These are phyloP conservation scores for Prochilodus magdalenae DNA, from an alignment of 2,113 vertebrate genomes.

Conservation along the genomic window DNA sequence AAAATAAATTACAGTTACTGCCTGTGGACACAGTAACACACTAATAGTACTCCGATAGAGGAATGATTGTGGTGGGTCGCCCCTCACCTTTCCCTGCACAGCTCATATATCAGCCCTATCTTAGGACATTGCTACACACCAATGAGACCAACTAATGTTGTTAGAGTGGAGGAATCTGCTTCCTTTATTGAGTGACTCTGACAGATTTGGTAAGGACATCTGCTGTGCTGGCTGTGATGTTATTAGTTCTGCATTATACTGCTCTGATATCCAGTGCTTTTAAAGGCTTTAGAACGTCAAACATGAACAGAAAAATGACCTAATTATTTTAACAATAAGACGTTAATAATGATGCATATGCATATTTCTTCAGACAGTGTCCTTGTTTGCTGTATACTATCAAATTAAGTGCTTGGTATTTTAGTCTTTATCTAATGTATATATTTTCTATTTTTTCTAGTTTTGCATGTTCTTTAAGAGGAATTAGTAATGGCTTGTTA, in stretches of 20 bases:
- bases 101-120: neutral
- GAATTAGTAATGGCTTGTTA: no score
- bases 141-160: neutral
- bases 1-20: no score
- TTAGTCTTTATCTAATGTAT: no score
- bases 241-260: neutral
- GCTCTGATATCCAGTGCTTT: neutral
- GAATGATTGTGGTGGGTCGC: neutral
- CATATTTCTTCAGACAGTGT: no score
- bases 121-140: neutral
- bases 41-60: neutral
- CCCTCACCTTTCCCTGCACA: neutral
- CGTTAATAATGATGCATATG: no score
- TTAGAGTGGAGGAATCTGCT: neutral
- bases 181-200: neutral
- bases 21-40: neutral
- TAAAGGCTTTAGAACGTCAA: neutral
- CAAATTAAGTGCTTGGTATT: no score
- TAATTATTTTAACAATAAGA: no score
- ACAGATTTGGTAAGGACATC: neutral
- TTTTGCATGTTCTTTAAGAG: no score
- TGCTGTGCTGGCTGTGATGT: neutral
- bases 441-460: no score
- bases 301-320: neutral
- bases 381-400: no score